phyloP scores from a whole-genome alignment of 2,113 vertebrate species.

The Alosa alosa region DNA sequence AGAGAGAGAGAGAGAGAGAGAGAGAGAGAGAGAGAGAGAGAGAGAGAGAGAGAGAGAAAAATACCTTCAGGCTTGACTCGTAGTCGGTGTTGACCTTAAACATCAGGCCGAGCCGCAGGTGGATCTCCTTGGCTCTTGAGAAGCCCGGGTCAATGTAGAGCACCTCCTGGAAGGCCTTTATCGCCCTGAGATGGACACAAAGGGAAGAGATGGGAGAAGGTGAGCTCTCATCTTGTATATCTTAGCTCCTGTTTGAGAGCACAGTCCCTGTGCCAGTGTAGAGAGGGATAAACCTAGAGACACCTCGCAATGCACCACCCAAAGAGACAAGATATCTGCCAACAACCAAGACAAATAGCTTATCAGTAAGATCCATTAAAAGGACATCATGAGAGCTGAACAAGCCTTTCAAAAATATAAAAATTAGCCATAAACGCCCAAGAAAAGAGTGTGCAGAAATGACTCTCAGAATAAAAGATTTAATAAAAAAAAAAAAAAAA shows the following conservation, averaged over 20 bases:
- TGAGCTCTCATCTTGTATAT: background rate
- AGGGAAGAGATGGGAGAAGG: background rate
- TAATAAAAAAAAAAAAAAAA: background rate
- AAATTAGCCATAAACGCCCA: background rate
- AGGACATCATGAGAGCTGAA: background rate
- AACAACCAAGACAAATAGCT: background rate
- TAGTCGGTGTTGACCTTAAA: constrained; percentile 99
- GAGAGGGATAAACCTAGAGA: no score
- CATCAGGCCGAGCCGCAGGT: constrained; percentile 98
- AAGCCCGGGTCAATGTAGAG: constrained; percentile 97
- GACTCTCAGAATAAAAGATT: background rate
- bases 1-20: background rate
- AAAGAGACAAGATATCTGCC: background rate
- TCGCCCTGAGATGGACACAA: constrained; percentile 79
- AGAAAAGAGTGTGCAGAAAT: background rate
- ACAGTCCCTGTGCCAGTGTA: no score
- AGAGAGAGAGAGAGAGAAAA: background rate
- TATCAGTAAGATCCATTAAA: background rate
- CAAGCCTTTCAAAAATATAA: background rate
- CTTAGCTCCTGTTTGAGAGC: background rate
- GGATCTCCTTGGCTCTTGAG: constrained; percentile 96
- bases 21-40: no score
- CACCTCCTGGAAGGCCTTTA: constrained; percentile 99
- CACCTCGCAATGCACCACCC: background rate
- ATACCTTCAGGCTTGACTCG: constrained; percentile 97